Evolutionary conservation across 2,888 invertebrate species (phyloP), one percentile per base, ranked within the genome.

Genomic region (Unio delphinus): DNA sequence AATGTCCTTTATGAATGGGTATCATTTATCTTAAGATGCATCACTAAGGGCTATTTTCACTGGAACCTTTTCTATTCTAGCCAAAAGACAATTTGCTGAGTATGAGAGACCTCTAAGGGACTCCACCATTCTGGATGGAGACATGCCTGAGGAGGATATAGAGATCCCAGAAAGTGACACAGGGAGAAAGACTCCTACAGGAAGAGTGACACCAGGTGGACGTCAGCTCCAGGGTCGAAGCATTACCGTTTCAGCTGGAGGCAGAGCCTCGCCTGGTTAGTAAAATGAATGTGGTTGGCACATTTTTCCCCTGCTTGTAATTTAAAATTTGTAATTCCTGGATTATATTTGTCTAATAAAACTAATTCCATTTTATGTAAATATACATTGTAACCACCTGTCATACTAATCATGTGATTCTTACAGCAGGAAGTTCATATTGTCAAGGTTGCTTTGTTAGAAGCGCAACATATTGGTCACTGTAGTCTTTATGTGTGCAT

Each of bases 241-340:
- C 34, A 73, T 73, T 71, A 76, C 74, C 26, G 67, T 60, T 20
- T 71, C 75, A n/a, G 76, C 73, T 28, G 79, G 72, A 4, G 74
- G 80, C 23, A 71, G 78, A n/a, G 59, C 72, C 11, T 78, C 79
- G 3, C 78, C 80, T 68, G 65, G 82, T 82, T 72, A 77, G 73
- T 68, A 45, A 15, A 28, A 15, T 34, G 20, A 20, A n/a, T 18
- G 34, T 8, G 8, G 3, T 2, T 45, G 11, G 15, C 15, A 11
- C 26, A 8, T 59, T 26, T 59, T 17, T 11, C 15, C 11, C 4
- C 8, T 59, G 59, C 20, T 17, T 1, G 3, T 59, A n/a, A 8
- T 23, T 8, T 15, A n/a, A 59, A 26, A 59, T 26, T 11, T 59
- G n/a, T 59, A 59, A 26, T 23, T 23, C 45, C 11, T 11, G 45